Conservation (phyloP, 2,113 vertebrate genomes). For the Macroglossus sobrinus region DNA sequence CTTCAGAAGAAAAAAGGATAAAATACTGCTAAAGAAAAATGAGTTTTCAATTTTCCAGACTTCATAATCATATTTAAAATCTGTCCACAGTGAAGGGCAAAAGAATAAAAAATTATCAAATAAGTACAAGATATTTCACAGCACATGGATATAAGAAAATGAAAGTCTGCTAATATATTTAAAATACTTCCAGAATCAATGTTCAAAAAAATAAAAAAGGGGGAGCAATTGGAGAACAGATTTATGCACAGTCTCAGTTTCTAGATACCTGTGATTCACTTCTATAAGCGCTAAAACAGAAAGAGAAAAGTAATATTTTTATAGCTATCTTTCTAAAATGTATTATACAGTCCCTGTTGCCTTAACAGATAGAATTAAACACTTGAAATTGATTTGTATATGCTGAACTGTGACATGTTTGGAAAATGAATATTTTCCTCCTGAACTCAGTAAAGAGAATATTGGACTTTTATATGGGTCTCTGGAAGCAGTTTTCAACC, state of each 20-base stretch:
- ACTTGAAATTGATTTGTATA: neutral
- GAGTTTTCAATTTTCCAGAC: neutral
- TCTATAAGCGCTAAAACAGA: neutral
- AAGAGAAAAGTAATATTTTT: neutral
- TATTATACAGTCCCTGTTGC: neutral
- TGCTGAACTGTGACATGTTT: neutral
- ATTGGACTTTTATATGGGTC: neutral
- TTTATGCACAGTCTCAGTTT: neutral
- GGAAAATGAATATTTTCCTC: neutral
- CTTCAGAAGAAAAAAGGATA: neutral
- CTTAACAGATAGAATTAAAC: neutral
- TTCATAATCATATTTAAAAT: conserved; percentile 33
- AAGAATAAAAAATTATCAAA: neutral
- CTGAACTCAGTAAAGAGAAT: neutral
- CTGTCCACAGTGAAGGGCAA: neutral
- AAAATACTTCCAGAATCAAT: conserved; percentile 1
- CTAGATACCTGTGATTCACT: neutral
- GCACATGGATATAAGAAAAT: neutral
- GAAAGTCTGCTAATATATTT: neutral
- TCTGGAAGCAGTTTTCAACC: neutral
- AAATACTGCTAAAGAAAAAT: neutral
- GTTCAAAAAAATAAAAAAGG: conserved; percentile 21
- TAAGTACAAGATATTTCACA: neutral
- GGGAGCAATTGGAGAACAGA: neutral
- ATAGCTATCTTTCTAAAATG: neutral